A percentile compares a stretch with the other conserved stretches of the same genome.
phyloP scores from a whole-genome alignment of 2,113 vertebrate genomes.

The Chunga burmeisteri region DNA sequence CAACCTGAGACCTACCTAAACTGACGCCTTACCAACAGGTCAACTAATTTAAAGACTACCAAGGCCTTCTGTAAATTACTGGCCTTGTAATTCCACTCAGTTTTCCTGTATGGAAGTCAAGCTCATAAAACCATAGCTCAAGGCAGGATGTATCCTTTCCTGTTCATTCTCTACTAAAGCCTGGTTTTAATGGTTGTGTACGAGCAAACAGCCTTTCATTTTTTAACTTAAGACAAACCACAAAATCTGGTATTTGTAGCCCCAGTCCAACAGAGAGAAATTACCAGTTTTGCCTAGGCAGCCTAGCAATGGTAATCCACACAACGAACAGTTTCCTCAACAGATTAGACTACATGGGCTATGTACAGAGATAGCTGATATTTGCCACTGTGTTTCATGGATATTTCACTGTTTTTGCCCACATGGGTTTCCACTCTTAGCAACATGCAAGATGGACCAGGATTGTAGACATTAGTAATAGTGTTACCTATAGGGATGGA shows the following conservation, averaged over 20 bases:
- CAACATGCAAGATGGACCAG: neutral
- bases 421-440: neutral
- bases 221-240: neutral
- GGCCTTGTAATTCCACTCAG: neutral
- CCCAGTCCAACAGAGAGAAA: neutral
- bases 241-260: neutral
- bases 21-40: neutral
- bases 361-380: neutral
- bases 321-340: neutral
- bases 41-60: neutral
- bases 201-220: neutral
- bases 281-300: neutral
- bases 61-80: neutral
- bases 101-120: neutral
- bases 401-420: neutral
- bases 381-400: neutral
- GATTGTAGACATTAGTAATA: neutral
- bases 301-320: neutral
- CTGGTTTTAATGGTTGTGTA: neutral
- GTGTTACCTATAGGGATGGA: accelerated
- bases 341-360: neutral
- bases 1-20: neutral
- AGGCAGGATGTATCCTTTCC: neutral
- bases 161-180: neutral
- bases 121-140: neutral